Percentiles rank a stretch among this genome's conserved stretches.
These are phyloP conservation scores for Agrotis clavis DNA, from an alignment of 2,888 invertebrate genomes.

Conservation along the genomic window DNA sequence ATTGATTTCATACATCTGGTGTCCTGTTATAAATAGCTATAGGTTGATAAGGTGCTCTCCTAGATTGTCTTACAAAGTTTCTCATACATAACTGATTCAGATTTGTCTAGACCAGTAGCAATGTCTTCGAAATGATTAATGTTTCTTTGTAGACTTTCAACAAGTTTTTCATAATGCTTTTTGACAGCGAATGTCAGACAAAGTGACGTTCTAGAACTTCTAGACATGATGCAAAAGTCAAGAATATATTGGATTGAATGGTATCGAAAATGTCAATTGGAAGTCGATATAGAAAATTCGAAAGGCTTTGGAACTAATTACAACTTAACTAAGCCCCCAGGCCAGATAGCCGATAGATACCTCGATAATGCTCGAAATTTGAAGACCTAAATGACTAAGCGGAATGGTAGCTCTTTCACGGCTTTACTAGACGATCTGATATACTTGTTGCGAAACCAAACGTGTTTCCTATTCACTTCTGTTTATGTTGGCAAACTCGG, in stretches of 20 bases:
- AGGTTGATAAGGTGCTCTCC: neutral
- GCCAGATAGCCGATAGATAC: neutral
- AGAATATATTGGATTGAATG: neutral
- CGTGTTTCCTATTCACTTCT: conserved; percentile 30
- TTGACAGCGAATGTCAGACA: conserved; percentile 1
- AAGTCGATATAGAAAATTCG: neutral
- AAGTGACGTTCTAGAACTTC: no score
- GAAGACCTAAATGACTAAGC: neutral
- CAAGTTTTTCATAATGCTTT: neutral
- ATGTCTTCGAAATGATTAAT: neutral
- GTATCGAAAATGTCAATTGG: neutral
- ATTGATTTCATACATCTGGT: neutral
- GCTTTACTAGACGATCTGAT: conserved; percentile 5
- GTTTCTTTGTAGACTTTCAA: neutral
- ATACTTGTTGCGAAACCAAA: conserved; percentile 32
- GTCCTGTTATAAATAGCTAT: neutral
- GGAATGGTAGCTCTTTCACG: conserved; percentile 4
- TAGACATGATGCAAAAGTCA: neutral
- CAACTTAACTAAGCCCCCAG: neutral
- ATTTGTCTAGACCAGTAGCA: neutral
- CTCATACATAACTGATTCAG: neutral
- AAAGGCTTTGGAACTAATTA: neutral
- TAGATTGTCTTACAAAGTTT: neutral
- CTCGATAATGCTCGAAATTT: neutral
- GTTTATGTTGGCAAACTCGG: conserved; percentile 38